These are phyloP conservation scores for Rhombomys opimus DNA, from an alignment of 2,113 vertebrate genomes.

Conservation along the genomic window DNA sequence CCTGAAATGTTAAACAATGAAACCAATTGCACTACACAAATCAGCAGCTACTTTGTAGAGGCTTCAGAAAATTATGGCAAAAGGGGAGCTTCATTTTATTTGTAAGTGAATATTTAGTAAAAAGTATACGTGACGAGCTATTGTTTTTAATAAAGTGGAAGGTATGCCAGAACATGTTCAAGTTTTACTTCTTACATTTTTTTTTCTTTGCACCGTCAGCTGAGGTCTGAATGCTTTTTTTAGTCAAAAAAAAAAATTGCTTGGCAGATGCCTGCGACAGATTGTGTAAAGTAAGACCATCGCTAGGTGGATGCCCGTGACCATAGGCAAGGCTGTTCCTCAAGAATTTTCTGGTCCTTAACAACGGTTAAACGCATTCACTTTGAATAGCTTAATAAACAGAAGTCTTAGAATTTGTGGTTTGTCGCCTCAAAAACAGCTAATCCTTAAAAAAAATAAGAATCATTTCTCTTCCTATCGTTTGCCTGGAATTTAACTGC, in stretches of 20 bases:
- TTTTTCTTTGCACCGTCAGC: not conserved
- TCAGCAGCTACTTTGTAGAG: not conserved
- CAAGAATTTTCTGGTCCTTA: not conserved
- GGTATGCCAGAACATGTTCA: not conserved
- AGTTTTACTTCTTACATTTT: not conserved
- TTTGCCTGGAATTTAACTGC: not conserved
- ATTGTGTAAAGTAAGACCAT: conserved; percentile 46
- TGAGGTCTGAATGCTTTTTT: conserved; percentile 21
- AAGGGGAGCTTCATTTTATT: not conserved
- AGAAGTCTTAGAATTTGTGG: not conserved
- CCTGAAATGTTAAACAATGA: not conserved
- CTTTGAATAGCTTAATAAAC: not conserved
- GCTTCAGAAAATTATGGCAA: not conserved
- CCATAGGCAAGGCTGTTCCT: not conserved
- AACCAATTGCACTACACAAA: not conserved
- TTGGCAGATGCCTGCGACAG: conserved; percentile 58
- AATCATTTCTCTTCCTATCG: not conserved
- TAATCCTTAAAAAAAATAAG: not conserved
- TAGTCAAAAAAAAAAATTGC: not conserved
- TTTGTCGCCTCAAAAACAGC: not conserved
- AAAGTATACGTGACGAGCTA: not conserved
- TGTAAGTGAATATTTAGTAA: not conserved
- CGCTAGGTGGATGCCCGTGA: not conserved
- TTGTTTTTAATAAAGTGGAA: conserved; percentile 23
- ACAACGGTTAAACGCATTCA: not conserved